phyloP scores from a whole-genome alignment of 2,797 vertebrate genomes.

The Hydrocynus forskahlii region DNA sequence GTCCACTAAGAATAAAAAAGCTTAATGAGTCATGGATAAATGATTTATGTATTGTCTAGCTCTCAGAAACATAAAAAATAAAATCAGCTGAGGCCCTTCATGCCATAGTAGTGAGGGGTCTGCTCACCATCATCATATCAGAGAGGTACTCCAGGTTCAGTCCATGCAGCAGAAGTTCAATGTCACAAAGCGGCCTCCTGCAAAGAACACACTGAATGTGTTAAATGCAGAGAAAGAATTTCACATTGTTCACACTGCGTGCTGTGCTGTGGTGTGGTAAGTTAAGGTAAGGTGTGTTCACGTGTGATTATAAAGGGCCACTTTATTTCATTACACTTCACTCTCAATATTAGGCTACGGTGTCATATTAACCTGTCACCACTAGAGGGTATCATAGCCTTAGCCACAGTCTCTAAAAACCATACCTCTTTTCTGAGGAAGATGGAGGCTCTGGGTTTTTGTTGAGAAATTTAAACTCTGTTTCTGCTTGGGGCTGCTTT shows the following conservation, averaged over 20 bases:
- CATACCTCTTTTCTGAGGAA: conserved; percentile 63
- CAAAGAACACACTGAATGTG: background rate
- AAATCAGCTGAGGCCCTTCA: background rate
- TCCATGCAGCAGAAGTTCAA: conserved; percentile 89
- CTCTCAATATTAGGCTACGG: background rate
- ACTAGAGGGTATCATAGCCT: conserved; percentile 57
- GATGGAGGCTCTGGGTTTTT: conserved; percentile 61
- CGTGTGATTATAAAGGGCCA: too few relatives aligned
- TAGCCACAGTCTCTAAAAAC: background rate
- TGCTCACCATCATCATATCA: conserved; percentile 77
- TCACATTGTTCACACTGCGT: too few relatives aligned
- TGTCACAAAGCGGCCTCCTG: conserved; percentile 70
- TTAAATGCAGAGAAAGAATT: too few relatives aligned
- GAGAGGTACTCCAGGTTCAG: conserved; percentile 84
- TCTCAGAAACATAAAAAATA: background rate
- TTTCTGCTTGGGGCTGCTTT: conserved; percentile 72
- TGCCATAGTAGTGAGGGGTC: background rate
- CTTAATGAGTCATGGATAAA: background rate
- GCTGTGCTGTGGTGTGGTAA: too few relatives aligned
- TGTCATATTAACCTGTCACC: conserved; percentile 39
- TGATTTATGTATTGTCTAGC: too few relatives aligned
- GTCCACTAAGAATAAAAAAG: background rate
- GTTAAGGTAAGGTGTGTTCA: too few relatives aligned
- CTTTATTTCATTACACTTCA: too few relatives aligned
- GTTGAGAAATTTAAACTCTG: conserved; percentile 73